Conservation (phyloP, 2,888 invertebrate species). For the Rosalia funebris region DNA sequence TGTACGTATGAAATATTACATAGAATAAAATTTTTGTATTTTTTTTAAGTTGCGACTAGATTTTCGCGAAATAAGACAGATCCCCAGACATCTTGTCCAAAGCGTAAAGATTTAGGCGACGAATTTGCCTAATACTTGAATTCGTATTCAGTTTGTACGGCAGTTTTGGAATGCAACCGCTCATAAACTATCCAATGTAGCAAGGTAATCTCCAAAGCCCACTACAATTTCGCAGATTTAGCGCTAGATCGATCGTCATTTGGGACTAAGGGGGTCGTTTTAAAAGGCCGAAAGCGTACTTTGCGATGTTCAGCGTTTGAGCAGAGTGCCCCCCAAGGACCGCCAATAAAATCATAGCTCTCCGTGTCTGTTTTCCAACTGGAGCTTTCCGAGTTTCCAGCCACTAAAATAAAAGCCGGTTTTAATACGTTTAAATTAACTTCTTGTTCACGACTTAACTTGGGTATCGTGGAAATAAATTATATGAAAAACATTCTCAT, state of each 20-base stretch:
- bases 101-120: slow-evolving; percentile 4
- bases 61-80: too few relatives aligned
- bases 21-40: too few relatives aligned
- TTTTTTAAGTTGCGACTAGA: too few relatives aligned
- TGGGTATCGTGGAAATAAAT: not conserved
- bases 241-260: slow-evolving; percentile 63
- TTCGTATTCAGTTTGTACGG: slow-evolving; percentile 29
- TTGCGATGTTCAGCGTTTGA: slow-evolving; percentile 60
- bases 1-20: too few relatives aligned
- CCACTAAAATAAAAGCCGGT: not conserved
- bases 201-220: slow-evolving; percentile 55
- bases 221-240: slow-evolving; percentile 62
- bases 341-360: slow-evolving; percentile 63
- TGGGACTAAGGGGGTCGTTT: slow-evolving; percentile 64
- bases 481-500: too few relatives aligned
- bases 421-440: slow-evolving; percentile 12
- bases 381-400: slow-evolving; percentile 11
- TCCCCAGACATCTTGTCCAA: not conserved
- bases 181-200: slow-evolving; percentile 45
- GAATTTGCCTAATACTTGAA: slow-evolving; percentile 18
- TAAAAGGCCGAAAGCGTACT: slow-evolving; percentile 66
- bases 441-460: not conserved
- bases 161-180: slow-evolving; percentile 26
- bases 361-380: slow-evolving; percentile 34
- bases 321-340: slow-evolving; percentile 57